Base-by-base conservation (phyloP, 2,797 vertebrate species). In the Coracias cyanogaster region DNA sequence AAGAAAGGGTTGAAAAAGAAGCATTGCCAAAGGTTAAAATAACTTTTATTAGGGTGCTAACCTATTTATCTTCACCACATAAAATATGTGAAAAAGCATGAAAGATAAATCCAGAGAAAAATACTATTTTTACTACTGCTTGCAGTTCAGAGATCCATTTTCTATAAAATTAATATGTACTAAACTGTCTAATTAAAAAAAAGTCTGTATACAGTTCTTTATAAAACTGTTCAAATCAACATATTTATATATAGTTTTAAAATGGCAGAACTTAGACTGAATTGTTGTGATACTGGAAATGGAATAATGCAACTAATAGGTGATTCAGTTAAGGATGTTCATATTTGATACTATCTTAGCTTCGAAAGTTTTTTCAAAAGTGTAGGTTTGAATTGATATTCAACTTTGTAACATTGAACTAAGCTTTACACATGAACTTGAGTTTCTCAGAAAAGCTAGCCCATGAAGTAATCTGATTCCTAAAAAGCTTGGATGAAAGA, bases 1-100 rank as follows among this genome's bases (percentile, higher is more conserved):
- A 90, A 82, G 41, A 39, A 41, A 39, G 18, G 15, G 3, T 41
- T 83, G 57, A 82, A 94, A 92, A 70, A 73, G 95, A 94, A 77
- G 48, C 51, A 80, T 74, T 89, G 39, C 72, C 60, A 85, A 86
- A 94, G 71, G 84, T 96, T 94, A 96, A 94, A 94, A 91, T 81
- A 96, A 82, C 41, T 65, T 78, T 83, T 89, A 43, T 86, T 93
- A 82, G 33, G 4, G 48, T 85, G 48, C 60, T 91, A 87, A 70
- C 33, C 60, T 94, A 48, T 92, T 93, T 94, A 94, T 89, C n/a
- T 73, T 92, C 57, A 83, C 57, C 52, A 67, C 31, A 80, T 92
- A 93, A 94, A 85, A 89, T 89, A 87, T 11, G 9, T 73, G 72
- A 65, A 93, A 80, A 93, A 57, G 14, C 51, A 31, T 74, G 24